These are phyloP conservation scores for Barypeithes pellucidus DNA, from an alignment of 2,888 invertebrate genomes.

Conservation along the genomic window DNA sequence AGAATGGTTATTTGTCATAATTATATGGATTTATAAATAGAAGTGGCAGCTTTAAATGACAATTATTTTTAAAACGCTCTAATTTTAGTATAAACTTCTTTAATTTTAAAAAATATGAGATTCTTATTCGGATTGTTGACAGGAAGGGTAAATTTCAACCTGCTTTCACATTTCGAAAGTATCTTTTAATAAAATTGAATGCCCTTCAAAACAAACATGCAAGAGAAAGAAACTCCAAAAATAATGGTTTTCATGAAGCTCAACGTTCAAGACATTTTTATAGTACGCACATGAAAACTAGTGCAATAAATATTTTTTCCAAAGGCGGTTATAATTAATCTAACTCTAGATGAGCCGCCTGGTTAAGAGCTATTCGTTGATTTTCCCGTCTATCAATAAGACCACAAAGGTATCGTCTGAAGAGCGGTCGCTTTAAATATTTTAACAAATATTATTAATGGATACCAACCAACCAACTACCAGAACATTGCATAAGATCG, in stretches of 20 bases:
- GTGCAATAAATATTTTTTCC: too few relatives aligned
- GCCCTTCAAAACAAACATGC: too few relatives aligned
- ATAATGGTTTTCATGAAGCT: too few relatives aligned
- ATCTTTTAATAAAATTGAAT: too few relatives aligned
- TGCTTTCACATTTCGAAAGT: too few relatives aligned
- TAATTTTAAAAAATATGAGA: background rate
- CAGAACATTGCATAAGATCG: constrained; percentile 50
- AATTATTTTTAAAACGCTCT: constrained; percentile 2
- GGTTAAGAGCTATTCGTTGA: too few relatives aligned
- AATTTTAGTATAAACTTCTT: background rate
- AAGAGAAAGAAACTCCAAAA: too few relatives aligned
- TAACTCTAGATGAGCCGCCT: background rate
- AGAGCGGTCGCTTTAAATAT: constrained; percentile 37
- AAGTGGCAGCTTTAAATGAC: background rate
- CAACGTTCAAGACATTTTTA: too few relatives aligned
- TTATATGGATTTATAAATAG: constrained; percentile 46
- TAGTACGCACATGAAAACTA: too few relatives aligned
- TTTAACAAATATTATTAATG: constrained; percentile 53
- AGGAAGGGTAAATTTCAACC: too few relatives aligned
- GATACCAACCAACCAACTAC: constrained; percentile 54
- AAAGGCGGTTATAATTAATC: too few relatives aligned
- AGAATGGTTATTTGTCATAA: constrained; percentile 50
- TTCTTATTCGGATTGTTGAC: too few relatives aligned
- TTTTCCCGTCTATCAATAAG: background rate
- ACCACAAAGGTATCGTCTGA: background rate